phyloP scores from a whole-genome alignment of 2,888 invertebrate genomes.

The Chorisops tibialis region DNA sequence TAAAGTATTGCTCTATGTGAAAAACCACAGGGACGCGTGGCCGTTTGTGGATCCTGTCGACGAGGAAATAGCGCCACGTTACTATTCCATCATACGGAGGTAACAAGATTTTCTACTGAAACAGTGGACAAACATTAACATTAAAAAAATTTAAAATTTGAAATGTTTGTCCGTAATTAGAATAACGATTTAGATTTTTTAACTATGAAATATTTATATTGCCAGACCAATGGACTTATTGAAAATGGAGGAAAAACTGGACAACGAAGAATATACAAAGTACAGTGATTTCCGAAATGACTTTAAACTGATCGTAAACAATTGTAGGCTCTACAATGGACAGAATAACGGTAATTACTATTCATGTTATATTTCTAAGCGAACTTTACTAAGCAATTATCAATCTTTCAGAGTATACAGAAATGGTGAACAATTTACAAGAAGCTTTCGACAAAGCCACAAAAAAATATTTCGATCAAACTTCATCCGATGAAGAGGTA shows the following conservation, averaged over 20 bases:
- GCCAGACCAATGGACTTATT: slow-evolving; percentile 79
- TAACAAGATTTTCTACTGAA: slow-evolving; percentile 33
- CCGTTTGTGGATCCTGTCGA: slow-evolving; percentile 92
- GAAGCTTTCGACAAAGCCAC: slow-evolving; percentile 78
- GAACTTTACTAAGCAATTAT: not conserved
- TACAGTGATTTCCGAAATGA: slow-evolving; percentile 81
- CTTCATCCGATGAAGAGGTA: slow-evolving; percentile 75
- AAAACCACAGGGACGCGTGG: slow-evolving; percentile 89
- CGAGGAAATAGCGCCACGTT: slow-evolving; percentile 87
- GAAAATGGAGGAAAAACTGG: slow-evolving; percentile 83
- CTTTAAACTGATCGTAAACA: slow-evolving; percentile 88
- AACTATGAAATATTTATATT: too few relatives aligned
- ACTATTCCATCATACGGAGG: slow-evolving; percentile 67
- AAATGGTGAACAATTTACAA: slow-evolving; percentile 81
- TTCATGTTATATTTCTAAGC: not conserved
- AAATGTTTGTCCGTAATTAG: too few relatives aligned
- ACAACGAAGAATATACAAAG: slow-evolving; percentile 74
- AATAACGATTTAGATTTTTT: too few relatives aligned
- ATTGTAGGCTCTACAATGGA: slow-evolving; percentile 89
- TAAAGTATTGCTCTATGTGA: slow-evolving; percentile 83
- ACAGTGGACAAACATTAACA: not conserved
- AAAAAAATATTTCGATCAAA: slow-evolving; percentile 77
- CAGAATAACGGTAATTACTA: slow-evolving; percentile 74
- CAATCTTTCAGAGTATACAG: slow-evolving; percentile 71
- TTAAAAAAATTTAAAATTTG: not conserved